A percentile compares a stretch with the other conserved stretches of the same genome.
These are phyloP conservation scores for Oligia strigilis DNA, from an alignment of 2,888 invertebrate genomes.

Conservation along the genomic window DNA sequence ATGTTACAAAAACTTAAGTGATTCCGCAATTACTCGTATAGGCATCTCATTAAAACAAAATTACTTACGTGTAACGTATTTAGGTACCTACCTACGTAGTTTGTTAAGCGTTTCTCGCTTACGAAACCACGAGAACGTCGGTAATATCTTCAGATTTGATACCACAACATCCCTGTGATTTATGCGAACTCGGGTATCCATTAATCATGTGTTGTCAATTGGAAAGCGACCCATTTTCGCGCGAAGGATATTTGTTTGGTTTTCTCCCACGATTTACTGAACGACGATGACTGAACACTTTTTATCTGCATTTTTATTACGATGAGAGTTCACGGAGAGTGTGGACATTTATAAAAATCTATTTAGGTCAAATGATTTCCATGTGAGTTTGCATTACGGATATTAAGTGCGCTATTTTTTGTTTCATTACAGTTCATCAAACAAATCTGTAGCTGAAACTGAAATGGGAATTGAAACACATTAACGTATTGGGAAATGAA, in stretches of 20 bases:
- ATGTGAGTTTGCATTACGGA: constrained; percentile 1
- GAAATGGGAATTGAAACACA: constrained; percentile 76
- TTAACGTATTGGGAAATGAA: constrained; percentile 67
- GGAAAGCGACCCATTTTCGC: constrained; percentile 84
- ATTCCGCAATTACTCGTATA: constrained; percentile 8
- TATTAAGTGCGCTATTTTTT: constrained; percentile 1
- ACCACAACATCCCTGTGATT: constrained; percentile 79
- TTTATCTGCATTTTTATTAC: constrained; percentile 64
- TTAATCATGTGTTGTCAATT: constrained; percentile 86
- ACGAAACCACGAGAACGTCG: constrained; percentile 54
- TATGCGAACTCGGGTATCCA: constrained; percentile 80
- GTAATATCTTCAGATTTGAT: constrained; percentile 74
- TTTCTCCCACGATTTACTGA: constrained; percentile 78
- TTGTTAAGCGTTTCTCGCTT: constrained; percentile 53
- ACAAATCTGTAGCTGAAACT: constrained; percentile 74
- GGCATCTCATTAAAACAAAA: constrained; percentile 14
- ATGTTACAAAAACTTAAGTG: constrained; percentile 19
- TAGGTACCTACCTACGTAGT: constrained; percentile 18
- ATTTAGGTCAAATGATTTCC: constrained; percentile 35
- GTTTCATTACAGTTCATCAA: constrained; percentile 50
- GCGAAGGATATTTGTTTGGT: constrained; percentile 76
- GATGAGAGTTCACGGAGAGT: constrained; percentile 64
- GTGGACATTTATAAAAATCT: constrained; percentile 44
- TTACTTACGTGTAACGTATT: constrained; percentile 5
- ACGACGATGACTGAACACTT: constrained; percentile 72